Base-by-base conservation (phyloP, 1,140 invertebrate species). In the Agraylea sexmaculata region DNA sequence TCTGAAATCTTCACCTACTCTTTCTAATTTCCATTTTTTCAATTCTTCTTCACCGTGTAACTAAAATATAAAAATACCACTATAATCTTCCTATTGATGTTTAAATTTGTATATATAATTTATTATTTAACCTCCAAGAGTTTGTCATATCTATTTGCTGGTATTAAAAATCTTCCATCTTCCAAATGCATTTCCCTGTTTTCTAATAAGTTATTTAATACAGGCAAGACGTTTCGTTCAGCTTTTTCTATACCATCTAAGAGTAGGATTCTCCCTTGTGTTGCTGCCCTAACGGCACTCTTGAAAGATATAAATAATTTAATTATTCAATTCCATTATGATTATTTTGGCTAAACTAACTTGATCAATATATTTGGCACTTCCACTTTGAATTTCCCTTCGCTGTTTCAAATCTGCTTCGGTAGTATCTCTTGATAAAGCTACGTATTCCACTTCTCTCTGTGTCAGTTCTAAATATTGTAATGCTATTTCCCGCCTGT, bases 151-250 rank as follows among this genome's bases (percentile, higher is more conserved):
- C 89, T 74, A 2, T 75, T 59, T 17, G 88, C 78, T 2, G 87
- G 77, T 54, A 98, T 82, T 11, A 98, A 68, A 61, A 96, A 91
- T 47, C 91, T 68, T 1, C 94, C 94, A 74, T 96, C 92, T 68
- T 98, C 94, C 29, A 98, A 66, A 62, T 97, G 88, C 91, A 98
- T 96, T 66, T 98, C 93, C 35, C 93, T 70, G 65, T 98, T 98
- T 69, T 98, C 94, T n/a, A 98, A 63, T 18, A 98, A 71, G 69
- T 98, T 98, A 65, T 98, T 98, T n/a, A 98, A 60, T 25, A 98
- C 83, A 28, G 94, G 94, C 29, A 98, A 66, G 19, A 97, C 91
- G 71, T 97, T 98, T 38, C 94, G 65, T 60, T 98, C 94, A 0
- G 91, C 91, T 58, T 97, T 96, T 68, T 98, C 93, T 38, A 98